Evolutionary conservation across 1,140 invertebrate species (phyloP).

Genomic region (Bicyclus anynana): DNA sequence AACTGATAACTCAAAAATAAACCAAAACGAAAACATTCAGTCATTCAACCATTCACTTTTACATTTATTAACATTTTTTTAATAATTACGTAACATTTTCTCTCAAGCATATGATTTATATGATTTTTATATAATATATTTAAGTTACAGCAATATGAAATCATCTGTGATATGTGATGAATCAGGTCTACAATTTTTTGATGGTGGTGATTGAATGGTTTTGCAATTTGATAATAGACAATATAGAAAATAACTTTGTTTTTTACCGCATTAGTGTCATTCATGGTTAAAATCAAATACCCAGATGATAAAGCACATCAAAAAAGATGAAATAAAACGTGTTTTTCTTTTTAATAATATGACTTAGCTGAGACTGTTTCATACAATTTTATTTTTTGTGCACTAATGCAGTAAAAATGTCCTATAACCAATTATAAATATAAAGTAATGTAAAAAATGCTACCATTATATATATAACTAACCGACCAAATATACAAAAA

Average conservation of each 20-base stretch:
- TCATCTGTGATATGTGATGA: slow-evolving; percentile 11
- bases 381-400: no score
- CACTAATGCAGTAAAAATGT: not conserved
- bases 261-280: not conserved
- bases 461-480: not conserved
- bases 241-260: not conserved
- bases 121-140: not conserved
- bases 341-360: no score
- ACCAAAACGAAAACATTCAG: not conserved
- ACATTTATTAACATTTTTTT: not conserved
- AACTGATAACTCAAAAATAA: not conserved
- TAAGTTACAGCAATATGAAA: slow-evolving; percentile 3
- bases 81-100: not conserved
- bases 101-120: not conserved
- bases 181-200: slow-evolving; percentile 7
- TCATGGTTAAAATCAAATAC: no score
- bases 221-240: not conserved
- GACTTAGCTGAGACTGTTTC: no score
- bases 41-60: not conserved
- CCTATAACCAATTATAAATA: not conserved
- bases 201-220: slow-evolving; percentile 3
- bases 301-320: no score
- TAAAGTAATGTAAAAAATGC: not conserved
- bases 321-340: no score
- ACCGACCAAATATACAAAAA: slow-evolving; percentile 4